phyloP scores from a whole-genome alignment of 2,797 vertebrate species.

The Rhinatrema bivittatum region DNA sequence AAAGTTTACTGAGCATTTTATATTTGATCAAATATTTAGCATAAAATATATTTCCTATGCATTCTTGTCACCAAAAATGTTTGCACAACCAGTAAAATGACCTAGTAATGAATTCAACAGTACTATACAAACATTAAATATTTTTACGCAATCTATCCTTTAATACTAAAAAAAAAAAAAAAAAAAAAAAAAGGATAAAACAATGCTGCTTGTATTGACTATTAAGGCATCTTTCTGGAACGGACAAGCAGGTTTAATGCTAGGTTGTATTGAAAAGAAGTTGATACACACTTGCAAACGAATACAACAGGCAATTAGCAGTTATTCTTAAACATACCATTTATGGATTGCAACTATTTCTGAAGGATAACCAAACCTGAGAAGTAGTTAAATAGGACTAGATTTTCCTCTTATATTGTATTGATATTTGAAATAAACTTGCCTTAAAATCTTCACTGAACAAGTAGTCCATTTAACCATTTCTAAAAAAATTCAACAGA shows the following conservation, averaged over 20 bases:
- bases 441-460: slow-evolving; percentile 51
- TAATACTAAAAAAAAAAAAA: slow-evolving; percentile 38
- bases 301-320: slow-evolving; percentile 51
- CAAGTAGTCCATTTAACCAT: slow-evolving; percentile 56
- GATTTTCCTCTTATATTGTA: slow-evolving; percentile 27
- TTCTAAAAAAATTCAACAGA: slow-evolving; percentile 33
- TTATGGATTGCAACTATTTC: slow-evolving; percentile 43
- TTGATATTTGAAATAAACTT: slow-evolving; percentile 48
- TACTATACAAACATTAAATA: slow-evolving; percentile 50
- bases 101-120: no score
- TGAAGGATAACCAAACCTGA: slow-evolving; percentile 57
- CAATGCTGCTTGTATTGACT: slow-evolving; percentile 50
- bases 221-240: slow-evolving; percentile 38
- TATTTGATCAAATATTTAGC: slow-evolving; percentile 21
- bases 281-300: slow-evolving; percentile 40
- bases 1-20: slow-evolving; percentile 15
- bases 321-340: slow-evolving; percentile 51
- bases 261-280: slow-evolving; percentile 33
- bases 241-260: slow-evolving; percentile 27
- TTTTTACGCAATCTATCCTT: slow-evolving; percentile 55
- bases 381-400: slow-evolving; percentile 47
- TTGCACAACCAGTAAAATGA: slow-evolving; percentile 30
- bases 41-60: slow-evolving; percentile 21
- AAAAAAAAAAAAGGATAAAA: slow-evolving; percentile 39
- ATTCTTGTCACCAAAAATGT: slow-evolving; percentile 35